Evolutionary conservation across 2,797 vertebrate genomes (phyloP).

Genomic region (Coregonus sp.): DNA sequence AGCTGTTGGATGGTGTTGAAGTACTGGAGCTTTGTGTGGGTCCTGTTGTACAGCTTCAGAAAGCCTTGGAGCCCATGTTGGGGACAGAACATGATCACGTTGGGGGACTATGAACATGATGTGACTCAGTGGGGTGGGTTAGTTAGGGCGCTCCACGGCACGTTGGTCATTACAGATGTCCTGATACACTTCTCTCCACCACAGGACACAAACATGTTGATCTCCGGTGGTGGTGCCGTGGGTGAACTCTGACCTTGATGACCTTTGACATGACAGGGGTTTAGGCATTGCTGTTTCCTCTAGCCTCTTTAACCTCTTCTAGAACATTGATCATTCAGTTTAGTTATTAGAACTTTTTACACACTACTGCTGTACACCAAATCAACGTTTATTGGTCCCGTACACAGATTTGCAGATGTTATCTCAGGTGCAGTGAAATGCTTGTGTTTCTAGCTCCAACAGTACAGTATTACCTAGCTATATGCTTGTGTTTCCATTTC

Average conservation of each 20-base stretch:
- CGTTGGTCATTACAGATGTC: conserved; percentile 25
- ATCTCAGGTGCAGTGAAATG: too few relatives aligned
- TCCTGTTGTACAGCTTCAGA: conserved; percentile 49
- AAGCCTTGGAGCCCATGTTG: conserved; percentile 51
- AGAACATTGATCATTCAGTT: too few relatives aligned
- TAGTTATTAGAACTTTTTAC: too few relatives aligned
- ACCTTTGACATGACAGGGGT: background rate
- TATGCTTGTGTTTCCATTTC: too few relatives aligned
- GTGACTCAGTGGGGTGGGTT: conserved; percentile 25
- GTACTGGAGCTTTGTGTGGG: conserved; percentile 37
- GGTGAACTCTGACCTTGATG: background rate
- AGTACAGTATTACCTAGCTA: too few relatives aligned
- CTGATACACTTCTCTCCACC: conserved; percentile 28
- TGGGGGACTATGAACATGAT: conserved; percentile 51
- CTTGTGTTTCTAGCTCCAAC: too few relatives aligned
- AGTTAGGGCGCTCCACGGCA: background rate
- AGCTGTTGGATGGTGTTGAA: conserved; percentile 41
- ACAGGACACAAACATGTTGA: conserved; percentile 3
- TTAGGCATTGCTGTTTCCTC: background rate
- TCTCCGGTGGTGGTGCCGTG: background rate
- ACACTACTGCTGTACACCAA: too few relatives aligned
- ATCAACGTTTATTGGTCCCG: too few relatives aligned
- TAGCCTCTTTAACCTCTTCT: too few relatives aligned
- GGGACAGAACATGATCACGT: conserved; percentile 54
- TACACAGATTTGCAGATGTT: too few relatives aligned